Base-by-base conservation (phyloP, 2,888 invertebrate genomes). In the Ditula angustiorana region DNA sequence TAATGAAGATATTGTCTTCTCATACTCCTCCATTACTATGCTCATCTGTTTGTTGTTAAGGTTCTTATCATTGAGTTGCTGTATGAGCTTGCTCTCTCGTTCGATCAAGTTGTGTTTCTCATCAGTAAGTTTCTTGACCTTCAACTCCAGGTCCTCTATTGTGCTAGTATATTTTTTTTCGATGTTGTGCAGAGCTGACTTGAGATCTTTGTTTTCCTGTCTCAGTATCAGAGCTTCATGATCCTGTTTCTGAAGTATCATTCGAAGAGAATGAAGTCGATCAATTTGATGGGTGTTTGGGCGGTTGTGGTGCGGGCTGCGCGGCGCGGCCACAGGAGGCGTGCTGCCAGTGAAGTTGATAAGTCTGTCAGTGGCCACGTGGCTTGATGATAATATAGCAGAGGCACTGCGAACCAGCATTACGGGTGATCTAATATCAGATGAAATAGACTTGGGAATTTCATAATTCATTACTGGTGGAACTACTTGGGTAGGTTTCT, bases 1-100 rank as follows among this genome's bases (percentile, higher is more conserved):
- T 69, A 96, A 86, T 76, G 95, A 94, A 10, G 96, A 95, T 77
- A 96, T 96, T 16, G 96, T 96, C 85, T 96, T 96, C 79, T 96
- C 96, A 88, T 96, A 96, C 73, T 96, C 96, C 75, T 95, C 95
- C 88, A 96, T 95, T 13, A 96, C 95, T 81, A 95, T 94, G 79
- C 96, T 95, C 88, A 94, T 91, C 77, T 92, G 86, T 78, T 85
- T 91, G 69, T 91, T 90, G 57, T 81, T 86, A 28, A 91, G 72
- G 37, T 73, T 79, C 73, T 88, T 92, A 26, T 91, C 85, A 78
- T 80, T 81, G 4, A 91, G 71, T 71, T 89, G 88, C 60, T 89
- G 86, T 53, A 80, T 67, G 55, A 91, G 71, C 70, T 86, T 86
- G 67, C 74, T 80, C 71, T 90, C 88, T 70, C 76, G 85, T 24